These are phyloP conservation scores for Megaustenia siamemsis DNA, from an alignment of 2,888 invertebrate species.

Conservation along the genomic window DNA sequence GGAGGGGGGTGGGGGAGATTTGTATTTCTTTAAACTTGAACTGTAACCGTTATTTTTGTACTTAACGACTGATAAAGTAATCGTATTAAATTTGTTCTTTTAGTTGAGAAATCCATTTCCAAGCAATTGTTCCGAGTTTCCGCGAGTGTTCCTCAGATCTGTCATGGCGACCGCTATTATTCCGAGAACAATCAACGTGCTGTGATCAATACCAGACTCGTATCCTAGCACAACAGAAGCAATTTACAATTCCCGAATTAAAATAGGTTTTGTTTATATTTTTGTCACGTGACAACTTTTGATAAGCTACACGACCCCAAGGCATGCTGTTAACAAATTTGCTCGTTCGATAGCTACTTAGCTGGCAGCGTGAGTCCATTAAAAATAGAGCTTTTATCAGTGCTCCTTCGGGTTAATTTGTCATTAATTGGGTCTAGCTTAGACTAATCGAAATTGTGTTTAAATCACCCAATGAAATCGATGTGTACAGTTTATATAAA, in stretches of 20 bases:
- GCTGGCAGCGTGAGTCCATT: neutral
- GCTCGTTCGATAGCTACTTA: constrained; percentile 10
- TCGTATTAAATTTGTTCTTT: too few species aligned
- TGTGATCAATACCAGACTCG: constrained; percentile 17
- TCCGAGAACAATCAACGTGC: constrained; percentile 10
- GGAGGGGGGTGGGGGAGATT: too few species aligned
- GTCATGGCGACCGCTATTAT: constrained; percentile 12
- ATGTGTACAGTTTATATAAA: too few species aligned
- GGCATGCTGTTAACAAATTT: constrained; percentile 1
- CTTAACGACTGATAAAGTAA: neutral
- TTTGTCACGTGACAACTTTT: neutral
- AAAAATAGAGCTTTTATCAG: neutral
- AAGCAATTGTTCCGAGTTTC: constrained; percentile 9
- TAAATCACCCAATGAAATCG: too few species aligned
- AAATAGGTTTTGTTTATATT: neutral
- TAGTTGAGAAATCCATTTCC: constrained; percentile 9
- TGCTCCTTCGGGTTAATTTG: neutral
- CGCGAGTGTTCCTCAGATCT: constrained; percentile 11
- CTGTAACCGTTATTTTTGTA: neutral
- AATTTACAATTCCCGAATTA: neutral
- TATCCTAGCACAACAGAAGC: neutral
- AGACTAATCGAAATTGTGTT: too few species aligned
- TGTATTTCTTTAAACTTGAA: neutral
- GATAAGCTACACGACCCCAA: neutral
- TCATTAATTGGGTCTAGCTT: neutral